Evolutionary conservation across 2,888 invertebrate genomes (phyloP).

Genomic region (Urechis unicinctus): DNA sequence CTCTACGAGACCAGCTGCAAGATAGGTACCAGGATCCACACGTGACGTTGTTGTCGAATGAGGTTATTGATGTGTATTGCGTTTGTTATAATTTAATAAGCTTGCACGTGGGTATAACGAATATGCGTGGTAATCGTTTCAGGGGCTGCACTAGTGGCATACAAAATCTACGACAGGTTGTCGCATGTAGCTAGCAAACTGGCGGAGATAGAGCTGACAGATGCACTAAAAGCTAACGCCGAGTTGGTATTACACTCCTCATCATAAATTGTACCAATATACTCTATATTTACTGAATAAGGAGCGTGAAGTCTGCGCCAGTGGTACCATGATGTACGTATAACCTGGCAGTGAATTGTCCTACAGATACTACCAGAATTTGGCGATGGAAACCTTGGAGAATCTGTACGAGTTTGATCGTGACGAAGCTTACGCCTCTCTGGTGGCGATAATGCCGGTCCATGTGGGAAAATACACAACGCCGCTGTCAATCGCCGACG

Average conservation of each 20-base stretch:
- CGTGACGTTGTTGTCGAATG: too few relatives aligned
- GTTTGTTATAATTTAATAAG: too few relatives aligned
- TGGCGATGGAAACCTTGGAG: slow-evolving; percentile 12
- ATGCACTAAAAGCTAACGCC: slow-evolving; percentile 4
- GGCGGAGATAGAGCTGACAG: slow-evolving; percentile 10
- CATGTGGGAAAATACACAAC: slow-evolving; percentile 11
- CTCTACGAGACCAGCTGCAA: slow-evolving; percentile 9
- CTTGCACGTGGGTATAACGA: neutral
- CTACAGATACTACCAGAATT: slow-evolving; percentile 9
- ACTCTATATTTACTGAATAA: too few relatives aligned
- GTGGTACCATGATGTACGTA: too few relatives aligned
- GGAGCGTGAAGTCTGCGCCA: too few relatives aligned
- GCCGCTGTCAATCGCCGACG: slow-evolving; percentile 14
- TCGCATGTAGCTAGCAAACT: slow-evolving; percentile 3
- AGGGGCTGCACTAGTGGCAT: slow-evolving; percentile 15
- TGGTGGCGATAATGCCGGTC: slow-evolving; percentile 13
- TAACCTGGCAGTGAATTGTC: too few relatives aligned
- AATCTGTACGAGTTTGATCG: slow-evolving; percentile 12
- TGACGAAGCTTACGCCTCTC: slow-evolving; percentile 11
- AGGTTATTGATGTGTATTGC: too few relatives aligned
- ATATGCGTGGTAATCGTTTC: neutral
- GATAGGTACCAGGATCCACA: too few relatives aligned
- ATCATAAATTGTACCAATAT: too few relatives aligned
- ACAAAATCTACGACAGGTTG: slow-evolving; percentile 8
- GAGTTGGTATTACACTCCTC: too few relatives aligned